Percentiles rank a stretch among this genome's conserved stretches.
Evolutionary conservation across 1,140 invertebrate species (phyloP).

Genomic region (Diplogasteroides magnus): DNA sequence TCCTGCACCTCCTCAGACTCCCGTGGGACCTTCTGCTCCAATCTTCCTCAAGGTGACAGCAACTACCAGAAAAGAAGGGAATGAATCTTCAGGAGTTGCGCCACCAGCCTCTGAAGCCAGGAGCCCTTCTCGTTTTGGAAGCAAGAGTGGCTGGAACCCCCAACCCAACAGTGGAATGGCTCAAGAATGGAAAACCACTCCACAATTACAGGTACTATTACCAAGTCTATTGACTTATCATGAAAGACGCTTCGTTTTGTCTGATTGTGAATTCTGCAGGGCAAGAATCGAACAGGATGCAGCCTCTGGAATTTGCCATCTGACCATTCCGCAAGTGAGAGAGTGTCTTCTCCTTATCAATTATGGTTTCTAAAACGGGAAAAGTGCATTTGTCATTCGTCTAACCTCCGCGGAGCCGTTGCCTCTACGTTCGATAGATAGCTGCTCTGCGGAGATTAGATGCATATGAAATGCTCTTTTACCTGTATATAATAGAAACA

Average conservation of each 20-base stretch:
- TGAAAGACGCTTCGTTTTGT: too few relatives aligned
- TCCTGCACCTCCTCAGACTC: slow-evolving; percentile 49
- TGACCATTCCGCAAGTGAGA: slow-evolving; percentile 41
- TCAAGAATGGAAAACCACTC: slow-evolving; percentile 83
- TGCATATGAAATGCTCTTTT: too few relatives aligned
- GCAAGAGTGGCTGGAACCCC: slow-evolving; percentile 47
- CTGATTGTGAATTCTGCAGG: slow-evolving; percentile 32
- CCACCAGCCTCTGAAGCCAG: slow-evolving; percentile 46
- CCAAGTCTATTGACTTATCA: too few relatives aligned
- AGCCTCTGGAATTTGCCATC: slow-evolving; percentile 43
- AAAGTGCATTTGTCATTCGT: too few relatives aligned
- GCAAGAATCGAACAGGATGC: slow-evolving; percentile 60
- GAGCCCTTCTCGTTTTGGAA: slow-evolving; percentile 40
- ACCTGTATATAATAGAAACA: not conserved
- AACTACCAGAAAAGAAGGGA: too few relatives aligned
- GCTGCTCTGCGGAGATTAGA: too few relatives aligned
- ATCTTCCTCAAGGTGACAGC: slow-evolving; percentile 52
- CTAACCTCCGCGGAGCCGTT: too few relatives aligned
- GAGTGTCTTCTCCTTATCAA: not conserved
- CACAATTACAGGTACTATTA: slow-evolving; percentile 63
- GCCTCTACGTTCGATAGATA: too few relatives aligned
- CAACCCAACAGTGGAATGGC: slow-evolving; percentile 69
- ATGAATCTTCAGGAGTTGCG: too few relatives aligned
- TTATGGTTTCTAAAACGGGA: too few relatives aligned
- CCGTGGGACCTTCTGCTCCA: slow-evolving; percentile 48